These are phyloP conservation scores for Podarcis cretensis DNA, from an alignment of 2,113 vertebrate genomes.

Conservation along the genomic window DNA sequence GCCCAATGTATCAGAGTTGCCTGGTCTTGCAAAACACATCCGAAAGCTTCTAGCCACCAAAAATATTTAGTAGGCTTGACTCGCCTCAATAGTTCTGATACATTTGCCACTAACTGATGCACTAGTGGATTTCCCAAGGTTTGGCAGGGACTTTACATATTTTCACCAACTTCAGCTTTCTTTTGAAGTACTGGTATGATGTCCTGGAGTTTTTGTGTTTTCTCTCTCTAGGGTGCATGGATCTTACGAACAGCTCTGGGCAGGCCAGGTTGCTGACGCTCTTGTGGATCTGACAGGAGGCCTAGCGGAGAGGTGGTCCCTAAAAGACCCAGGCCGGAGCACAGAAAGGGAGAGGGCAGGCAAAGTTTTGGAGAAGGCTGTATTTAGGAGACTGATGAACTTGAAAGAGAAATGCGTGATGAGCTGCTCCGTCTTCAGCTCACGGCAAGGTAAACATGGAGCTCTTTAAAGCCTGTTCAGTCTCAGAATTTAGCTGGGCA, in stretches of 20 bases:
- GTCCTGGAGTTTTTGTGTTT: neutral
- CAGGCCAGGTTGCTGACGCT: slow-evolving; percentile 94
- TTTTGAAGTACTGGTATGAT: too few species aligned
- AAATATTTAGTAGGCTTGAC: neutral
- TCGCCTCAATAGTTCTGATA: too few species aligned
- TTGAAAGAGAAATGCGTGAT: slow-evolving; percentile 85
- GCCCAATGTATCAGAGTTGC: neutral
- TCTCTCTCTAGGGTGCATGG: slow-evolving; percentile 81
- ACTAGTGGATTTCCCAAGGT: too few species aligned
- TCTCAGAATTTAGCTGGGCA: neutral
- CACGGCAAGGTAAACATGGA: slow-evolving; percentile 77
- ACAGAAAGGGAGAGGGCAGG: slow-evolving; percentile 57
- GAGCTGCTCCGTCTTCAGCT: slow-evolving; percentile 89
- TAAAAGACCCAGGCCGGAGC: slow-evolving; percentile 67
- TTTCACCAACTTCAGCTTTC: neutral
- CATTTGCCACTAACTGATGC: too few species aligned
- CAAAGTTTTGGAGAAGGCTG: slow-evolving; percentile 62
- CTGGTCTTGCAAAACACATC: neutral
- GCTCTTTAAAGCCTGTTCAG: neutral
- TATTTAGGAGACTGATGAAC: slow-evolving; percentile 78
- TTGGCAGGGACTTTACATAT: neutral
- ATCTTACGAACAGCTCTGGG: slow-evolving; percentile 93
- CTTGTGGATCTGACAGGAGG: slow-evolving; percentile 92
- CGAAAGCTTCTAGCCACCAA: neutral
- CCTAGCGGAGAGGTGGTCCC: slow-evolving; percentile 87